Conservation (phyloP, 2,888 invertebrate genomes). For the Polylopha cassiicola region DNA sequence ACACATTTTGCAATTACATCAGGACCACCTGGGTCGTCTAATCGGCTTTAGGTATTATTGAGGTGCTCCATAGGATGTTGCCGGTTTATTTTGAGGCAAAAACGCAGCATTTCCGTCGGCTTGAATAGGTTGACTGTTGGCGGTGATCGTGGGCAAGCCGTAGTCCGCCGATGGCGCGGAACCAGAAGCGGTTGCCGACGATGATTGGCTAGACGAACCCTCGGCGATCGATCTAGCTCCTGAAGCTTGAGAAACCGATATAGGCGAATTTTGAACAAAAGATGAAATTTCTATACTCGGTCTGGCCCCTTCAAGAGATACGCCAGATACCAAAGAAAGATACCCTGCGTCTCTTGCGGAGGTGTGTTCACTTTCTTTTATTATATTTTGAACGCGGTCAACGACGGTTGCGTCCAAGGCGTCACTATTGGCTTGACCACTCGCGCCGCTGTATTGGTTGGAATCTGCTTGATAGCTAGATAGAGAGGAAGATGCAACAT, state of each 20-base stretch:
- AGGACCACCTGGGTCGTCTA: no score
- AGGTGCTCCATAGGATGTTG: constrained; percentile 53
- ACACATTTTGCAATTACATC: no score
- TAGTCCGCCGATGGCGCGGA: constrained; percentile 38
- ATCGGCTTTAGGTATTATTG: constrained; percentile 33
- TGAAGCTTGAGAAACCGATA: constrained; percentile 21
- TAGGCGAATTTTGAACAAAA: constrained; percentile 58
- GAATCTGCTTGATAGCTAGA: constrained; percentile 64
- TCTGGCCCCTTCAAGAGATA: constrained; percentile 56
- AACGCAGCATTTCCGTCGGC: constrained; percentile 41
- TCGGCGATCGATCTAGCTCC: constrained; percentile 27
- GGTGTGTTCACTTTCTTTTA: constrained; percentile 60
- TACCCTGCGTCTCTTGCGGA: constrained; percentile 61
- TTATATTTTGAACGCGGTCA: constrained; percentile 54
- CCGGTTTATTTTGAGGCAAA: constrained; percentile 54
- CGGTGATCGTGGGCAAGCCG: constrained; percentile 39
- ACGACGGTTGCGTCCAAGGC: constrained; percentile 58
- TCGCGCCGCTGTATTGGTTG: constrained; percentile 47
- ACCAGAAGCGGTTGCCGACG: constrained; percentile 27
- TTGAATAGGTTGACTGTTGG: constrained; percentile 34
- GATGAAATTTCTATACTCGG: constrained; percentile 67
- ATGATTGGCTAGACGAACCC: constrained; percentile 31
- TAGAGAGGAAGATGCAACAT: constrained; percentile 33
- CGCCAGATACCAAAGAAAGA: constrained; percentile 60
- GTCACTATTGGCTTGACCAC: constrained; percentile 43